phyloP scores from a whole-genome alignment of 2,797 vertebrate genomes.

The Thamnophis elegans region DNA sequence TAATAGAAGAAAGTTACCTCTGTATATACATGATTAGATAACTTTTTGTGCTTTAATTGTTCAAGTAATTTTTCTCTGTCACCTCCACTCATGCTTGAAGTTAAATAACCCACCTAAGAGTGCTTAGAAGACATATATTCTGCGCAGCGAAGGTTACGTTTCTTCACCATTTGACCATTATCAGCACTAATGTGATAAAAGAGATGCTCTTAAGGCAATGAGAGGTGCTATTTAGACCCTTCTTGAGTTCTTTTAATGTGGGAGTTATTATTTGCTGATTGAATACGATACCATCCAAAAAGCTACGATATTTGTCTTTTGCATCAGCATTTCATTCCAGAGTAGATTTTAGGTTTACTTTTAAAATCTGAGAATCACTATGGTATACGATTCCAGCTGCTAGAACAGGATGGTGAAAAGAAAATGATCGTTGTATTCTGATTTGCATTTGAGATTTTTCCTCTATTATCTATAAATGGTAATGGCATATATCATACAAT shows the following conservation, averaged over 20 bases:
- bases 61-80: not conserved
- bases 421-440: not conserved
- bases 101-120: slow-evolving; percentile 6
- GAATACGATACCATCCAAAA: not conserved
- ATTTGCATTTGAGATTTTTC: not conserved
- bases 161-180: slow-evolving; percentile 21
- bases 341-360: not conserved
- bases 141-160: not conserved
- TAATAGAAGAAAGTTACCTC: not conserved
- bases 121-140: slow-evolving; percentile 21
- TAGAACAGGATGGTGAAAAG: not conserved
- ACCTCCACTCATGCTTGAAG: slow-evolving; percentile 9
- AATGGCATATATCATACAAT: not conserved
- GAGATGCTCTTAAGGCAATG: slow-evolving; percentile 13
- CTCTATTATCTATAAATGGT: rapidly evolving
- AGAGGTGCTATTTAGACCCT: slow-evolving; percentile 33
- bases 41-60: not conserved
- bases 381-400: not conserved
- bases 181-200: slow-evolving; percentile 36
- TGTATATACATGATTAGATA: not conserved
- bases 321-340: slow-evolving; percentile 6
- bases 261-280: slow-evolving; percentile 39
- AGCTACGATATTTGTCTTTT: slow-evolving; percentile 4
- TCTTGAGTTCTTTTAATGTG: slow-evolving; percentile 29
- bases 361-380: not conserved